Conservation (phyloP, 2,113 vertebrate genomes). For the Brachirus orientalis region DNA sequence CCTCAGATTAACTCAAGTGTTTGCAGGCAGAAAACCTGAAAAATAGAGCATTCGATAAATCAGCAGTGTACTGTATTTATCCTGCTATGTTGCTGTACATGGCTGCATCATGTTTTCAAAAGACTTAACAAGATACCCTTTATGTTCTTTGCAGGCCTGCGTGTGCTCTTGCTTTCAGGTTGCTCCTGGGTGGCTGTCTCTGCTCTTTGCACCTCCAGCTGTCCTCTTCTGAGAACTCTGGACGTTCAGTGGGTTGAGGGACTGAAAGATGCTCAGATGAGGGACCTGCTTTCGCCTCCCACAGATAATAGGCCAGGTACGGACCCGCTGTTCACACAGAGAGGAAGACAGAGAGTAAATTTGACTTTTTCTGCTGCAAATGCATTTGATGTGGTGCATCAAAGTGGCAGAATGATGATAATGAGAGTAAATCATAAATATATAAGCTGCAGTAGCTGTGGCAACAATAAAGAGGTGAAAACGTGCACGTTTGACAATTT, state of each 20-base stretch:
- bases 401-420: no score
- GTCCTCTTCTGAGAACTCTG: constrained; percentile 90
- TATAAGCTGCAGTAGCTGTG: no score
- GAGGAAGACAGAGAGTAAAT: no score
- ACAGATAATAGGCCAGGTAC: constrained; percentile 96
- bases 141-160: constrained; percentile 81
- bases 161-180: constrained; percentile 90
- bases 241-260: constrained; percentile 98
- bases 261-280: constrained; percentile 95
- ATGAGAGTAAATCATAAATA: no score
- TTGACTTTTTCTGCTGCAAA: no score
- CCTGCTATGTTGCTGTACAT: neutral
- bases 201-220: constrained; percentile 94
- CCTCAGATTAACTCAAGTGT: constrained; percentile 30
- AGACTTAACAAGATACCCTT: neutral
- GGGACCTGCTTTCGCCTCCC: constrained; percentile 93
- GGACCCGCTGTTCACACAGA: neutral
- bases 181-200: constrained; percentile 97
- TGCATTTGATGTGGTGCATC: no score
- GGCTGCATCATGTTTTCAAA: neutral
- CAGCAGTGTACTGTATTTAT: neutral
- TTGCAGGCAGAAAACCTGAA: constrained; percentile 8
- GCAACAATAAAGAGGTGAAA: no score
- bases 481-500: no score
- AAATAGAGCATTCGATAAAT: constrained; percentile 6